phyloP scores from a whole-genome alignment of 2,888 invertebrate genomes.

The Drosophila glabriapex region DNA sequence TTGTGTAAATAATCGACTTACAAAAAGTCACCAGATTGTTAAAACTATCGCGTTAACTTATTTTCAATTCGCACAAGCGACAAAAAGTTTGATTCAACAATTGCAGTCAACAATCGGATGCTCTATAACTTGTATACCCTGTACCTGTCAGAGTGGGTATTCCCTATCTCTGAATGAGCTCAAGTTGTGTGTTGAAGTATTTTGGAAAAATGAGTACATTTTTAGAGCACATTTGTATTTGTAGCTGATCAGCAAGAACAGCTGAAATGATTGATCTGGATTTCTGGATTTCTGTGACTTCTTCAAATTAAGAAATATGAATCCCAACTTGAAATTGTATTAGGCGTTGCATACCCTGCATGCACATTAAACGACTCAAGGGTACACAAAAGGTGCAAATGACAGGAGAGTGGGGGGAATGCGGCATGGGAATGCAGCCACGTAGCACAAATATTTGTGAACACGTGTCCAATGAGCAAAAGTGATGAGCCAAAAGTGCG shows the following conservation, averaged over 20 bases:
- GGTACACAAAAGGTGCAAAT: conserved; percentile 47
- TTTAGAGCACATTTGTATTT: too few species aligned
- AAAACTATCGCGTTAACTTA: conserved; percentile 61
- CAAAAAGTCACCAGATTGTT: conserved; percentile 61
- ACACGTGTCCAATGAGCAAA: conserved; percentile 78
- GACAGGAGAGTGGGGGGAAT: background rate
- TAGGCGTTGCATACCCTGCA: conserved; percentile 12
- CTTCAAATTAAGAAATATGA: background rate
- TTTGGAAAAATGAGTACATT: background rate
- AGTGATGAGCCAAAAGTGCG: conserved; percentile 63
- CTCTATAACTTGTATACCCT: background rate
- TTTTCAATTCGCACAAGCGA: conserved; percentile 48
- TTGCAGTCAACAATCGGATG: background rate
- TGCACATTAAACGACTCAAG: background rate
- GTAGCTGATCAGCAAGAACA: too few species aligned
- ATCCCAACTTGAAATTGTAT: background rate
- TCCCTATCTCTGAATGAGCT: too few species aligned
- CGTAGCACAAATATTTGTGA: conserved; percentile 78
- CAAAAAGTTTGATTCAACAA: conserved; percentile 3
- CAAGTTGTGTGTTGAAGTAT: background rate
- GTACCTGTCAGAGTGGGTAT: background rate
- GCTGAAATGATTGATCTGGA: background rate
- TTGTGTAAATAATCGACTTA: conserved; percentile 49
- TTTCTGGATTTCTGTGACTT: background rate
- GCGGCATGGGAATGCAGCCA: conserved; percentile 67